Conservation (phyloP, 2,113 vertebrate genomes). For the Sterrhoptilus dennistouni region DNA sequence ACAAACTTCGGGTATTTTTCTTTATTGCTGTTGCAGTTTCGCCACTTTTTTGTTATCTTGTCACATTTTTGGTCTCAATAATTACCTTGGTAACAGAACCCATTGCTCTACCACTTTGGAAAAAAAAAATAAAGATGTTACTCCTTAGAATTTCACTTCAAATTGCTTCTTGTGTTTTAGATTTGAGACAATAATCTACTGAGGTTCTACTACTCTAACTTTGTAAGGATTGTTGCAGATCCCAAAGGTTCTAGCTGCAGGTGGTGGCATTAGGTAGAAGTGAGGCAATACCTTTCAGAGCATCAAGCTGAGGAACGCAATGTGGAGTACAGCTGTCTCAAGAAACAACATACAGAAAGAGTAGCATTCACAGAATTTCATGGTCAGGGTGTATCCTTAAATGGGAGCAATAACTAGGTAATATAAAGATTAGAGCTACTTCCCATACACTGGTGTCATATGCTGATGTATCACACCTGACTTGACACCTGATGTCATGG, state of each 20-base stretch:
- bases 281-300: neutral
- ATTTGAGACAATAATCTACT: neutral
- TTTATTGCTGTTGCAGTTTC: neutral
- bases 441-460: neutral
- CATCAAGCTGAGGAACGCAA: neutral
- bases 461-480: neutral
- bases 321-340: neutral
- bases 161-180: neutral
- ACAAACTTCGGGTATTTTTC: neutral
- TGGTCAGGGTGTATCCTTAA: neutral
- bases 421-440: neutral
- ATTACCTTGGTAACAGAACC: neutral
- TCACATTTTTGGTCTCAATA: neutral
- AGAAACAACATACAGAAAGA: neutral
- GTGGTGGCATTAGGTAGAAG: neutral
- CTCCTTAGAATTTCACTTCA: neutral
- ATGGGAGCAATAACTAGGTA: neutral
- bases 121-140: neutral
- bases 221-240: fast-evolving
- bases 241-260: neutral
- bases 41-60: neutral
- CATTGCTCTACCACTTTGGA: neutral
- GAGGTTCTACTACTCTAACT: neutral
- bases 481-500: neutral
- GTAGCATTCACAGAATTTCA: neutral